phyloP scores from a whole-genome alignment of 2,797 vertebrate species.

The Squalus acanthias region DNA sequence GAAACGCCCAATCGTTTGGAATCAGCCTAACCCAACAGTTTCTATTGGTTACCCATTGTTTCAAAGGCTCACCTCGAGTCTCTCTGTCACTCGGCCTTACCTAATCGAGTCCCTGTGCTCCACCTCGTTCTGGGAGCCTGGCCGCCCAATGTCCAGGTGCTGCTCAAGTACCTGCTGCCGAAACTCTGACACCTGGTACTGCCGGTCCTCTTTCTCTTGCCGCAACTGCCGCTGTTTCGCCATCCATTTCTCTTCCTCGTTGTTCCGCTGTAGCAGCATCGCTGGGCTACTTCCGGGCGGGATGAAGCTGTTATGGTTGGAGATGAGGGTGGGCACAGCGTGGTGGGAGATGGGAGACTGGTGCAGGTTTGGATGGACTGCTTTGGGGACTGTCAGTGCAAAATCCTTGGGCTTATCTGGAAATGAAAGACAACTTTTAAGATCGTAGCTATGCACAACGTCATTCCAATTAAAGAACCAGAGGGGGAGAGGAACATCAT shows the following conservation, averaged over 20 bases:
- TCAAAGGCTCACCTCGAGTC: neutral
- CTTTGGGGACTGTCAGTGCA: conserved; percentile 66
- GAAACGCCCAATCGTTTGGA: neutral
- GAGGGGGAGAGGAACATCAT: too few species aligned
- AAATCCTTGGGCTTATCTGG: conserved; percentile 91
- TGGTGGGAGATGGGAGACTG: conserved; percentile 68
- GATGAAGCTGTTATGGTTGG: conserved; percentile 75
- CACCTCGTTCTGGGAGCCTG: conserved; percentile 54
- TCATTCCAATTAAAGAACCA: neutral
- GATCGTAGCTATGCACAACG: neutral
- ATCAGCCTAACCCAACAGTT: neutral
- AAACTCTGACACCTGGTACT: conserved; percentile 94
- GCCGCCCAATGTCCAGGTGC: conserved; percentile 80
- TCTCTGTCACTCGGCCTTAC: neutral
- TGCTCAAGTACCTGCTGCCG: conserved; percentile 95
- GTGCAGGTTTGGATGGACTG: conserved; percentile 62
- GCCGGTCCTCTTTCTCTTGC: conserved; percentile 94
- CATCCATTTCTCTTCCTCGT: conserved; percentile 95
- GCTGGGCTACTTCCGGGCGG: conserved; percentile 65
- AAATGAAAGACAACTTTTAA: neutral
- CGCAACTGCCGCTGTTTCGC: conserved; percentile 85
- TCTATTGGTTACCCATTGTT: neutral
- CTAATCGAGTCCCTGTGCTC: conserved; percentile 17
- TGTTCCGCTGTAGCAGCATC: conserved; percentile 79
- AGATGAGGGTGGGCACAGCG: conserved; percentile 73